Percentiles rank a stretch among this genome's conserved stretches.
Conservation (phyloP, 2,888 invertebrate genomes). For the Calameuta idolon region DNA sequence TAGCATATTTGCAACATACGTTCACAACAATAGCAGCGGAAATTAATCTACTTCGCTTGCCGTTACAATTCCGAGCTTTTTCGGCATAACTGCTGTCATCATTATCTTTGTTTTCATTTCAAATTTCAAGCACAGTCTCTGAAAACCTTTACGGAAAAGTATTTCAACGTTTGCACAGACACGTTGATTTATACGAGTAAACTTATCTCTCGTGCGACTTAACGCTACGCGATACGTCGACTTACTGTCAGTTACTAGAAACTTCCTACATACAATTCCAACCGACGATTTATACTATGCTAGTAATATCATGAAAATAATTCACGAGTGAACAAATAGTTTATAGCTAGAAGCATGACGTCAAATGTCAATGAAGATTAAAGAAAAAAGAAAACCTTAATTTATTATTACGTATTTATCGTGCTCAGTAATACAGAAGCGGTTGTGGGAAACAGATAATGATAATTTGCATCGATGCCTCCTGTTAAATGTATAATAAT, state of each 20-base stretch:
- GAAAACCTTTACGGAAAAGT: too few species aligned
- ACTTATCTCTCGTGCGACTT: neutral
- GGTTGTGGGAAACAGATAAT: neutral
- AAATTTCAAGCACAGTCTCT: too few species aligned
- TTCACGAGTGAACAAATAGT: neutral
- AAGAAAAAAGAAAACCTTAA: neutral
- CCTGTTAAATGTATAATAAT: neutral
- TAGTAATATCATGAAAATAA: neutral
- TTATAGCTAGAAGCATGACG: neutral
- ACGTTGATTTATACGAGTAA: too few species aligned
- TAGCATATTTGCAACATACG: too few species aligned
- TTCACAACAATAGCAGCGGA: too few species aligned
- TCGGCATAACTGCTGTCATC: too few species aligned
- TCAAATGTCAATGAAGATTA: neutral
- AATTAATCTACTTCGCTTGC: too few species aligned
- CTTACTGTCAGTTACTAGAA: neutral
- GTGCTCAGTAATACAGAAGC: neutral
- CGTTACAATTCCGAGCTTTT: too few species aligned
- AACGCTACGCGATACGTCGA: neutral
- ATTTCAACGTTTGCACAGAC: too few species aligned
- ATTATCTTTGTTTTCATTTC: too few species aligned
- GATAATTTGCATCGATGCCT: neutral
- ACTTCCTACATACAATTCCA: neutral
- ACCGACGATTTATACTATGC: neutral
- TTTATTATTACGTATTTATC: too few species aligned